Evolutionary conservation across 2,888 invertebrate genomes (phyloP).

Genomic region (Thymelicus lineola): DNA sequence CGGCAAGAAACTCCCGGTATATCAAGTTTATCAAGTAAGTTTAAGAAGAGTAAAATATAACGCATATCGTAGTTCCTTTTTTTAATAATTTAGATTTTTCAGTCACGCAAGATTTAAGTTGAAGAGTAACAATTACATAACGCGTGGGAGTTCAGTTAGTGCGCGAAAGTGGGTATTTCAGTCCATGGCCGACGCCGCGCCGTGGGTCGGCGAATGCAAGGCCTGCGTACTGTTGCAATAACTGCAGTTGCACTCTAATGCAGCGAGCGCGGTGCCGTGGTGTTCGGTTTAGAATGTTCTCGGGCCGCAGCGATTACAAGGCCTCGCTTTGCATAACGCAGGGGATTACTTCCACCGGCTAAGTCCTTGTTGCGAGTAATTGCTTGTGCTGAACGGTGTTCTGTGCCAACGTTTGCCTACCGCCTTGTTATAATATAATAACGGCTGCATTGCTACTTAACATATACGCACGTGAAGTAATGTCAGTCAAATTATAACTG

Average conservation of each 20-base stretch:
- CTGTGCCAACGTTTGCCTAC: background rate
- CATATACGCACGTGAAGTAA: background rate
- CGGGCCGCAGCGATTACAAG: conserved; percentile 56
- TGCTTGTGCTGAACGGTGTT: conserved; percentile 8
- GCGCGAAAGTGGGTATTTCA: conserved; percentile 78
- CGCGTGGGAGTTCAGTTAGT: conserved; percentile 48
- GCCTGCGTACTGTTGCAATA: conserved; percentile 73
- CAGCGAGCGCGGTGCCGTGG: conserved; percentile 46
- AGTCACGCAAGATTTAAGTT: conserved; percentile 2
- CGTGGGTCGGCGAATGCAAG: conserved; percentile 79
- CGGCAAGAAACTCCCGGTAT: no score
- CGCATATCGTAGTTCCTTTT: no score
- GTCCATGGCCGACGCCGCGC: conserved; percentile 75
- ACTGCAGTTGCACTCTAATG: conserved; percentile 73
- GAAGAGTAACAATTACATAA: conserved; percentile 40
- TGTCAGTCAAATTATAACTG: no score
- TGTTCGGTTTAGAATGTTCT: conserved; percentile 57
- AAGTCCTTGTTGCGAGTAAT: conserved; percentile 16
- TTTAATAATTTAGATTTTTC: no score
- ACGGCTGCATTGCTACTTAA: background rate
- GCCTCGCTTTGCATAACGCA: conserved; percentile 43
- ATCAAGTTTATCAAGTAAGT: no score
- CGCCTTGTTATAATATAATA: background rate
- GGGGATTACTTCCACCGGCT: conserved; percentile 31
- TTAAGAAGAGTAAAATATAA: no score